Percentiles rank a stretch among this genome's conserved stretches.
phyloP scores from a whole-genome alignment of 1,140 invertebrate genomes.

The Trichonephila clavata region DNA sequence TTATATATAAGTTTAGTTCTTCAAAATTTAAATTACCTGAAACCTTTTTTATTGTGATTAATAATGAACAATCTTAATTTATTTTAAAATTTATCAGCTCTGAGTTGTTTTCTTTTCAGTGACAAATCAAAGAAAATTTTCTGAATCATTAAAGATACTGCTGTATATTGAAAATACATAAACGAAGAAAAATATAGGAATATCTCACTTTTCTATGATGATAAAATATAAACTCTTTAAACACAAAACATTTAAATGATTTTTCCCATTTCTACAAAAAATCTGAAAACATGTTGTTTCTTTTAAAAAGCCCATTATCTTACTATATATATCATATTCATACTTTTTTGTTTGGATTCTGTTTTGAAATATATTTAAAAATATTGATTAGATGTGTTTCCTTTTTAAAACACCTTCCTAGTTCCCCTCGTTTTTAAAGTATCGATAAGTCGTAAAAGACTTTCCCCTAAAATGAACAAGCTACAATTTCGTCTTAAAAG shows the following conservation, averaged over 20 bases:
- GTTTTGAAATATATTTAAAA: not conserved
- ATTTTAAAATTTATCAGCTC: too few species aligned
- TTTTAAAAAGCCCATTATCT: not conserved
- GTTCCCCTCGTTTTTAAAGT: not conserved
- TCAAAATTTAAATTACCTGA: too few species aligned
- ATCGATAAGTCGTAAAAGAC: constrained; percentile 38
- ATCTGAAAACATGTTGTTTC: not conserved
- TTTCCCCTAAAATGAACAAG: constrained; percentile 37
- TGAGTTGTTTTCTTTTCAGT: too few species aligned
- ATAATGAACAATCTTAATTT: too few species aligned
- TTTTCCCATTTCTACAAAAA: too few species aligned
- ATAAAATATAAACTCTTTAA: not conserved
- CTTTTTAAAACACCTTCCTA: not conserved
- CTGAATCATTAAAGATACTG: too few species aligned
- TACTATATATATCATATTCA: not conserved
- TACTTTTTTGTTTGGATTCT: not conserved
- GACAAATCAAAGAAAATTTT: too few species aligned
- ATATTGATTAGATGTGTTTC: not conserved
- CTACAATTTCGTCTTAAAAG: constrained; percentile 58
- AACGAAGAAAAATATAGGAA: not conserved
- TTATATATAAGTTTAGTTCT: too few species aligned
- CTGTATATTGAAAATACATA: too few species aligned
- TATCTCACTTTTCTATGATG: not conserved
- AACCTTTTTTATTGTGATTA: too few species aligned
- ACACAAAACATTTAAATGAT: not conserved